Evolutionary conservation across 92 coral and sea anemone genomes (phyloP).

Genomic region (Phenganax subtilis): DNA sequence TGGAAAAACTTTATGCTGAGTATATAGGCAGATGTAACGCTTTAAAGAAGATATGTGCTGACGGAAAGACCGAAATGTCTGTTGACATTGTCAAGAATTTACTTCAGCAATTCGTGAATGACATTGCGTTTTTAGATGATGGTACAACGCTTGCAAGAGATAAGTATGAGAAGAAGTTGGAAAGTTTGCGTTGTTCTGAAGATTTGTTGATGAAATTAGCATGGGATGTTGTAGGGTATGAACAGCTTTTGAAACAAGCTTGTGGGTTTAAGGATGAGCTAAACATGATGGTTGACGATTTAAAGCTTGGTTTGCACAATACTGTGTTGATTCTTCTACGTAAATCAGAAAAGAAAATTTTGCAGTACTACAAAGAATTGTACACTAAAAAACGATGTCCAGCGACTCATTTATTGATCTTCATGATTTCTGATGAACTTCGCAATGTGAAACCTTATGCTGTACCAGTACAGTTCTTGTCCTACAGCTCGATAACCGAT

Average conservation of each 20-base stretch:
- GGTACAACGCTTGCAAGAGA: conserved; percentile 27
- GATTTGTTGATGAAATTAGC: conserved; percentile 47
- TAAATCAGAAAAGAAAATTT: conserved; percentile 3
- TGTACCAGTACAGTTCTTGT: conserved; percentile 49
- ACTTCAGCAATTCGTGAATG: conserved; percentile 16
- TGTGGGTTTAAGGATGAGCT: conserved; percentile 7
- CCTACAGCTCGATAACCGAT: conserved; percentile 51
- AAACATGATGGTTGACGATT: not conserved
- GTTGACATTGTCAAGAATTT: conserved; percentile 3
- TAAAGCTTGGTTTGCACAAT: not conserved
- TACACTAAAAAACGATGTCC: conserved; percentile 51
- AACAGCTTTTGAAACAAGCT: conserved; percentile 38
- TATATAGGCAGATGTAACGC: conserved; percentile 26
- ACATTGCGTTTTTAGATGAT: conserved; percentile 36
- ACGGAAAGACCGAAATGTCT: not conserved
- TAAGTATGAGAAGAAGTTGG: conserved; percentile 37
- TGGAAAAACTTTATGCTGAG: conserved; percentile 33
- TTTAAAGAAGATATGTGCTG: conserved; percentile 14
- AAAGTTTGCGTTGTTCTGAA: conserved; percentile 30
- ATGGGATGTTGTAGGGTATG: conserved; percentile 58
- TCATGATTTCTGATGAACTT: conserved; percentile 57
- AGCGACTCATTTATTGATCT: conserved; percentile 50
- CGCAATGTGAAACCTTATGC: conserved; percentile 56
- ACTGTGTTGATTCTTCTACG: too few relatives aligned
- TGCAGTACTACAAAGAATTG: conserved; percentile 35